Evolutionary conservation across 2,888 invertebrate genomes (phyloP), one percentile per base, ranked within the genome.

Genomic region (Trissolcus japonicus): DNA sequence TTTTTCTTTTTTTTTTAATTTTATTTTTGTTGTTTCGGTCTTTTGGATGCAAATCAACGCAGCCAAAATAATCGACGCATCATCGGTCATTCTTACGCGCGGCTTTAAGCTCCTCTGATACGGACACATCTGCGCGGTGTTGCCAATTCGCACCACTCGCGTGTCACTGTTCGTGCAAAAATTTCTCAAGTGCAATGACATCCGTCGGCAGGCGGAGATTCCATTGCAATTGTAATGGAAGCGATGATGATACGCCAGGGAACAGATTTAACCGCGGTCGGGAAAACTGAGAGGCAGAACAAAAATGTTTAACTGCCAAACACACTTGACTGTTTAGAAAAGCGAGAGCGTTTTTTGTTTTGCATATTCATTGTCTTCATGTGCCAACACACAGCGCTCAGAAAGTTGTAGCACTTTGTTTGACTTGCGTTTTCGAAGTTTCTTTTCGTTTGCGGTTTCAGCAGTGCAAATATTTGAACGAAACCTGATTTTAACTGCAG

Each of bases 31-130:
- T 60, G 50, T 14, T 41, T 9, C 14, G 25, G 25, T 71, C 66
- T 69, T 72, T 76, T 67, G 57, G 72, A 72, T 72, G 76, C 71
- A 77, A 77, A 77, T 72, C 71, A 66, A 59, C 61, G 71, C 53
- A 29, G 29, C 46, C 56, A 66, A 71, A 76, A 71, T 76, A 71
- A 71, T 71, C 66, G 66, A 76, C 48, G 69, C 65, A 60, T 65
- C 76, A 76, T 69, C 66, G 65, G 60, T 69, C 65, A 66, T 69
- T 56, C 61, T 76, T 65, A 46, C 69, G 60, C 57, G 57, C 59
- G 76, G 53, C 35, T 50, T 48, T 66, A 66, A 71, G 59, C 29
- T 29, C 29, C 29, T 29, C 29, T 29, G 29, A 29, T 29, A 29
- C 55, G 66, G 50, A 54, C 67, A 21, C 55, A 72, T 66, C 77